phyloP scores from a whole-genome alignment of 1,140 invertebrate genomes.

The Papilio machaon region DNA sequence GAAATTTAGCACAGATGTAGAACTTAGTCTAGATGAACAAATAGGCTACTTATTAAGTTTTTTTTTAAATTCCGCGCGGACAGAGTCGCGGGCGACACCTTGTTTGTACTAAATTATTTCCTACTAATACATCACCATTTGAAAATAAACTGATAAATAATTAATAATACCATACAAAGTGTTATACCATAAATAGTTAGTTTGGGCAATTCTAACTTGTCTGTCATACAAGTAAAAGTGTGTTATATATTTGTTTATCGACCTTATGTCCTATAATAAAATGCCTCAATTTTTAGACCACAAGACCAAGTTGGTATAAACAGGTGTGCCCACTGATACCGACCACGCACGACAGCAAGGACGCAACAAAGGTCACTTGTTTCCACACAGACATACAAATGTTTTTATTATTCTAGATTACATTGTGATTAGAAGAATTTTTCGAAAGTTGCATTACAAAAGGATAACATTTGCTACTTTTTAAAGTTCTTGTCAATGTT shows the following conservation, averaged over 20 bases:
- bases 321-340: constrained; percentile 19
- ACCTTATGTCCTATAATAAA: background rate
- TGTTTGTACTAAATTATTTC: no score
- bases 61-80: no score
- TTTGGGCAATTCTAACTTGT: background rate
- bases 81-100: no score
- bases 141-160: background rate
- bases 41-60: no score
- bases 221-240: background rate
- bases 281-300: constrained; percentile 17
- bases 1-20: no score
- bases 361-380: constrained; percentile 43
- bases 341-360: constrained; percentile 38
- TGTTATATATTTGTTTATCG: background rate
- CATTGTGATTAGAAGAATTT: background rate
- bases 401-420: constrained; percentile 10
- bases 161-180: background rate
- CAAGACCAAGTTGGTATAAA: background rate
- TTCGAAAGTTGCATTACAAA: background rate
- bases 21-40: no score
- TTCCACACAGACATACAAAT: constrained; percentile 25
- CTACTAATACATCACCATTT: background rate
- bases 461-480: no score
- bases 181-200: background rate
- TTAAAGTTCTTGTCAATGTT: no score